Percentiles rank a stretch among this genome's conserved stretches.
Conservation (phyloP, 2,113 vertebrate genomes). For the Myotis davidii region DNA sequence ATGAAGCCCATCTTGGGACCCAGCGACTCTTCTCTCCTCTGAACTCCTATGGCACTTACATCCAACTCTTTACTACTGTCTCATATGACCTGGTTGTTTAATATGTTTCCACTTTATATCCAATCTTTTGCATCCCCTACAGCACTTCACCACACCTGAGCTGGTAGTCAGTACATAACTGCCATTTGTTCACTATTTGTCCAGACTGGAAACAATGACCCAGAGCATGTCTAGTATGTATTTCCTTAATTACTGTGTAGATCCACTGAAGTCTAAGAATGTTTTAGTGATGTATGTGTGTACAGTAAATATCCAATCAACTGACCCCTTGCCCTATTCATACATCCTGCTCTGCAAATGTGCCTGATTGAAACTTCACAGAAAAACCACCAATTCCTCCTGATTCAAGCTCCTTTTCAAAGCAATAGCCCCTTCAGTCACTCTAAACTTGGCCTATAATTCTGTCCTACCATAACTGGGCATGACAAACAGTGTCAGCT, state of each 20-base stretch:
- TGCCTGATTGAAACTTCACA: neutral
- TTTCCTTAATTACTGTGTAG: neutral
- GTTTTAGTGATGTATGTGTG: neutral
- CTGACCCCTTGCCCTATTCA: neutral
- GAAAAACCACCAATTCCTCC: neutral
- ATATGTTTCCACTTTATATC: neutral
- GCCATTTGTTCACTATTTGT: neutral
- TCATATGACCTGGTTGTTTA: neutral
- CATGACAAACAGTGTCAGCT: neutral
- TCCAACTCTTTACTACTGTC: neutral
- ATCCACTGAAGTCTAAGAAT: neutral
- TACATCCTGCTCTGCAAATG: neutral
- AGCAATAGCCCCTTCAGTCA: neutral
- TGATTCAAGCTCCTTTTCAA: neutral
- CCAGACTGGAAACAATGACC: neutral
- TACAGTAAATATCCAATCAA: neutral
- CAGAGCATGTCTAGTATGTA: neutral
- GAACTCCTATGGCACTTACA: neutral
- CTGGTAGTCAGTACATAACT: neutral
- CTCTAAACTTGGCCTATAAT: neutral
- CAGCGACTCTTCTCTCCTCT: neutral
- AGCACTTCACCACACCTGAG: neutral
- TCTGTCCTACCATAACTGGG: neutral
- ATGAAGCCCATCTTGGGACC: neutral
- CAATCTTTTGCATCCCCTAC: neutral